Base-by-base conservation (phyloP, 2,113 vertebrate species). In the Tupaia chinensis region DNA sequence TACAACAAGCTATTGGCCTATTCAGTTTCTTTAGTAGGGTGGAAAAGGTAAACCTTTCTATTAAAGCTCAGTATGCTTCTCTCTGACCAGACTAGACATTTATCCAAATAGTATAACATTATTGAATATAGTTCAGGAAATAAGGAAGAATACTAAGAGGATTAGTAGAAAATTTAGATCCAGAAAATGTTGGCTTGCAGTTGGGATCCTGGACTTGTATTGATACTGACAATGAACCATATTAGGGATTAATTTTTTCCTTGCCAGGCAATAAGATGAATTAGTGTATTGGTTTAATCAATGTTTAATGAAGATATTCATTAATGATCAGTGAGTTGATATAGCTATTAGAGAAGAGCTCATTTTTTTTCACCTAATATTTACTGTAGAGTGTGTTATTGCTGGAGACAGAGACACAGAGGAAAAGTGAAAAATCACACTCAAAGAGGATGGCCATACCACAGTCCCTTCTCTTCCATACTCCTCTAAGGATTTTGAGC, bases 221-320 rank as follows among this genome's bases (percentile, higher is more conserved):
- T 44, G 58, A 74, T 69, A 89, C 8, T 85, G 74, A 12, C 66
- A 84, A 54, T 17, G 74, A 69, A 56, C 13, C 22, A 56, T 78
- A n/a, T 27, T 80, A 80, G 34, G 79, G 72, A 74, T 44, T 88
- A 60, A 66, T 94, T 61, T 94, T 5, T 74, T 94, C 34, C 53
- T 61, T 92, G 34, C 1, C 23, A 60, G 63, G 63, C 63, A 74
- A 44, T 68, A 27, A 34, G 25, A 79, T 69, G 10, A 10, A 80
- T 84, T 73, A 80, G 10, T 3, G 89, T 60, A 85, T 16, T 81
- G 68, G 11, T 32, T 70, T 76, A 32, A 85, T 81, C 23, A 89
- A 76, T 81, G 34, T 54, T 69, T 63, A 81, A 85, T 76, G 34
- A 61, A 92, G 13, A 73, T 63, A 85, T n/a, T 63, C 4, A 44